These are phyloP conservation scores for Drosophila hamatofila DNA, from an alignment of 2,888 invertebrate genomes.

Conservation along the genomic window DNA sequence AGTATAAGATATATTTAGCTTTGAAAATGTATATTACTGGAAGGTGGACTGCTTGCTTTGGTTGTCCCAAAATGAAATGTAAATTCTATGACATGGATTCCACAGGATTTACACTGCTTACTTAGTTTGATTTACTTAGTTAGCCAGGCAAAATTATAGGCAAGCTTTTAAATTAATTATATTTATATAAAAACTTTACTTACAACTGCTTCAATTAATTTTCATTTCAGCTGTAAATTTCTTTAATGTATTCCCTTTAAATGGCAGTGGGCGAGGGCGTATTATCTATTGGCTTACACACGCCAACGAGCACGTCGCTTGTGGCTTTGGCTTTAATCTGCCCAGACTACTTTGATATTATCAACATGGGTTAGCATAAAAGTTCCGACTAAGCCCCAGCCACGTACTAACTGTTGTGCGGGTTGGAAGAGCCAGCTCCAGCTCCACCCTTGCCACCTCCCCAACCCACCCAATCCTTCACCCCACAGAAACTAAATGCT, in stretches of 20 bases:
- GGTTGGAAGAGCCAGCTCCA: not conserved
- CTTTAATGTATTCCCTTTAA: conserved; percentile 2
- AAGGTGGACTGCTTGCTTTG: conserved; percentile 20
- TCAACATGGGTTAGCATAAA: conserved; percentile 44
- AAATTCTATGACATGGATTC: not conserved
- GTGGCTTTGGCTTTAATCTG: conserved; percentile 49
- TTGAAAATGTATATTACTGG: not conserved
- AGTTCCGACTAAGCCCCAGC: conserved; percentile 45
- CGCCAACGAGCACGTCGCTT: conserved; percentile 28
- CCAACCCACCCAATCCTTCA: not conserved
- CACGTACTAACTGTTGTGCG: conserved; percentile 23
- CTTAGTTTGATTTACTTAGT: not conserved
- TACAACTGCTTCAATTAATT: not conserved
- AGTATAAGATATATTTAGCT: accelerated
- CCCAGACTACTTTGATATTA: conserved; percentile 36
- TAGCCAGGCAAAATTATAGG: not conserved
- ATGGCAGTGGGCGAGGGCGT: not conserved
- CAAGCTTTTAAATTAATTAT: not conserved
- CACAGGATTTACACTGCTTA: conserved; percentile 8
- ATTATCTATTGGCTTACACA: conserved; percentile 5
- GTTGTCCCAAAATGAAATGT: conserved; percentile 47
- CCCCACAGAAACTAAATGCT: conserved; percentile 20
- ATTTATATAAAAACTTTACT: not conserved
- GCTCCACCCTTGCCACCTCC: not conserved
- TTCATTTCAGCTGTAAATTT: not conserved